Conservation (phyloP, 2,888 invertebrate species). For the Stenoptilia bipunctidactyla region DNA sequence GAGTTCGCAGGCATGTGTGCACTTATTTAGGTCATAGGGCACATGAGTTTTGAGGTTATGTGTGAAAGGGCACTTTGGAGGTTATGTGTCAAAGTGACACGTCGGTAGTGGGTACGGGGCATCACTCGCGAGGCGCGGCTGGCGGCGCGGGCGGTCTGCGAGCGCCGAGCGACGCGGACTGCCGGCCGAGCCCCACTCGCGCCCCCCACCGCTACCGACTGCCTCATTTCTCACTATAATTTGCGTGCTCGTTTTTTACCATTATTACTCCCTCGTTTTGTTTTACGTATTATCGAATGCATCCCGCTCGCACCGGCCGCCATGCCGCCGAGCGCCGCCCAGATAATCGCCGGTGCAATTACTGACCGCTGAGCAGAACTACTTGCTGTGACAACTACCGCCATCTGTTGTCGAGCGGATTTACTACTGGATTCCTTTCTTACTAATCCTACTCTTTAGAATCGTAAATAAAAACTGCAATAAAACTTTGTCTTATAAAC, state of each 20-base stretch:
- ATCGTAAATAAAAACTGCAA: too few species aligned
- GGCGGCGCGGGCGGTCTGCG: background rate
- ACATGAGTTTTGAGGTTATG: background rate
- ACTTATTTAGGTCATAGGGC: too few species aligned
- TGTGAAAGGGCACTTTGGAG: background rate
- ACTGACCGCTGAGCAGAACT: slow-evolving; percentile 31
- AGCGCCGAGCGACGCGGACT: background rate
- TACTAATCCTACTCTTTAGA: too few species aligned
- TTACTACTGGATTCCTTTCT: too few species aligned
- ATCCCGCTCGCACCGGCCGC: slow-evolving; percentile 71
- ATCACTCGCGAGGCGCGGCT: background rate
- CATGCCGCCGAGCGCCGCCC: slow-evolving; percentile 66
- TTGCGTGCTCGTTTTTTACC: slow-evolving; percentile 71
- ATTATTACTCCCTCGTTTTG: slow-evolving; percentile 72
- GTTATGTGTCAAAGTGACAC: too few species aligned
- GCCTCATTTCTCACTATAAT: slow-evolving; percentile 72
- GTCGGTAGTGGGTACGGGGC: background rate
- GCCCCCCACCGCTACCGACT: slow-evolving; percentile 70
- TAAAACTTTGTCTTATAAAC: too few species aligned
- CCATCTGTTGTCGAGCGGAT: slow-evolving; percentile 53
- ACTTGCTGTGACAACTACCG: slow-evolving; percentile 32
- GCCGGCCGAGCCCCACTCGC: slow-evolving; percentile 35
- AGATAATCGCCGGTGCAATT: slow-evolving; percentile 68
- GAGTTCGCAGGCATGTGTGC: background rate
- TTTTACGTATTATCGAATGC: slow-evolving; percentile 72